phyloP scores from a whole-genome alignment of 2,113 vertebrate species.

The Atrichornis clamosus region DNA sequence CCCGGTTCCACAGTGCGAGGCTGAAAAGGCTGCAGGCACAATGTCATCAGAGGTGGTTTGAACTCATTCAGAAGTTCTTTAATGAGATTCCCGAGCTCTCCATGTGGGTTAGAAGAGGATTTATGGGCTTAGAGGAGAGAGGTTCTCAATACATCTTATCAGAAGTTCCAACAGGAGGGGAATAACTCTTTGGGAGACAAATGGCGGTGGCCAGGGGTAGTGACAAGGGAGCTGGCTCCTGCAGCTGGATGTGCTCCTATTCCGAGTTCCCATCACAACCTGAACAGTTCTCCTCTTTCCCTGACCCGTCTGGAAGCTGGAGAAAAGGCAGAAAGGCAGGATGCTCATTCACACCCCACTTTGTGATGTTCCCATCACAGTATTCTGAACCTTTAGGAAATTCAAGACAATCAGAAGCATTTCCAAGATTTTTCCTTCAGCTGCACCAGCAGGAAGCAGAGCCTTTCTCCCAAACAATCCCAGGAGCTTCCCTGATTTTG shows the following conservation, averaged over 20 bases:
- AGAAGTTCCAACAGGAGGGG: neutral
- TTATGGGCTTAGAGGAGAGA: neutral
- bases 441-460: neutral
- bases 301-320: neutral
- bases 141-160: neutral
- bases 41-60: neutral
- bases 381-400: neutral
- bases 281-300: neutral
- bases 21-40: neutral
- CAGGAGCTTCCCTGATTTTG: neutral
- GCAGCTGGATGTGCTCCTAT: neutral
- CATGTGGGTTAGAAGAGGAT: neutral
- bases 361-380: fast-evolving
- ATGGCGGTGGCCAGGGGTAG: neutral
- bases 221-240: neutral
- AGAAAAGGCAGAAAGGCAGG: neutral
- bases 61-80: neutral
- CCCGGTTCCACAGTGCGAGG: neutral
- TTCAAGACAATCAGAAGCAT: neutral
- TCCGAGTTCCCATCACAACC: fast-evolving
- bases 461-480: neutral
- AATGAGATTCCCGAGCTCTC: neutral
- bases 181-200: neutral
- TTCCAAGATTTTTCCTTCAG: neutral
- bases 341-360: neutral